Percentiles rank a stretch among this genome's conserved stretches.
Evolutionary conservation across 2,797 vertebrate genomes (phyloP).

Genomic region (Mormyrops boulengeri): DNA sequence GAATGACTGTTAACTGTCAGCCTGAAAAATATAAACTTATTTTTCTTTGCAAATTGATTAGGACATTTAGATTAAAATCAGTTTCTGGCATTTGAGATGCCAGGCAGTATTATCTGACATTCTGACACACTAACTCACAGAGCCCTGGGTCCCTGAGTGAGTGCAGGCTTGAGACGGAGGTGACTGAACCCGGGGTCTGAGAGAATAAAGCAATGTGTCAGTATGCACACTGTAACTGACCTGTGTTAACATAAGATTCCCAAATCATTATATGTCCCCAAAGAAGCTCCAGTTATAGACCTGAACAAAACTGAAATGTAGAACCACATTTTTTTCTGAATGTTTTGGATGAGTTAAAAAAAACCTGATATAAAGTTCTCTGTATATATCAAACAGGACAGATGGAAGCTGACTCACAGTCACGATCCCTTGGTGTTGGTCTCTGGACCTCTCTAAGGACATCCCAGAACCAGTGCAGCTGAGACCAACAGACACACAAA

Average conservation of each 20-base stretch:
- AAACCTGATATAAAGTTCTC: neutral
- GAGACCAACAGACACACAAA: slow-evolving; percentile 22
- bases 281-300: neutral
- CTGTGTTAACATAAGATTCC: neutral
- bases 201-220: neutral
- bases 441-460: slow-evolving; percentile 47
- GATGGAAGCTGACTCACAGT: slow-evolving; percentile 40
- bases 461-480: slow-evolving; percentile 48
- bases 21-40: neutral
- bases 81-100: neutral
- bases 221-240: neutral
- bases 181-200: slow-evolving; percentile 56
- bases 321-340: neutral
- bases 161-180: slow-evolving; percentile 49
- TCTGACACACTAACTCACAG: slow-evolving; percentile 49
- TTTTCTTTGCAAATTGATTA: neutral
- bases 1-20: neutral
- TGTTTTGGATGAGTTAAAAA: neutral
- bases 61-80: neutral
- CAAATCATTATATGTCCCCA: neutral
- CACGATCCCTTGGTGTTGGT: slow-evolving; percentile 38
- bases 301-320: neutral
- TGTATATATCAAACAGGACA: neutral
- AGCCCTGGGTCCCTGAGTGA: slow-evolving; percentile 45
- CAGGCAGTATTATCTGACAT: neutral